Evolutionary conservation across 2,797 vertebrate genomes (phyloP), one percentile per base, ranked within the genome.

Genomic region (Lagodon rhomboides): DNA sequence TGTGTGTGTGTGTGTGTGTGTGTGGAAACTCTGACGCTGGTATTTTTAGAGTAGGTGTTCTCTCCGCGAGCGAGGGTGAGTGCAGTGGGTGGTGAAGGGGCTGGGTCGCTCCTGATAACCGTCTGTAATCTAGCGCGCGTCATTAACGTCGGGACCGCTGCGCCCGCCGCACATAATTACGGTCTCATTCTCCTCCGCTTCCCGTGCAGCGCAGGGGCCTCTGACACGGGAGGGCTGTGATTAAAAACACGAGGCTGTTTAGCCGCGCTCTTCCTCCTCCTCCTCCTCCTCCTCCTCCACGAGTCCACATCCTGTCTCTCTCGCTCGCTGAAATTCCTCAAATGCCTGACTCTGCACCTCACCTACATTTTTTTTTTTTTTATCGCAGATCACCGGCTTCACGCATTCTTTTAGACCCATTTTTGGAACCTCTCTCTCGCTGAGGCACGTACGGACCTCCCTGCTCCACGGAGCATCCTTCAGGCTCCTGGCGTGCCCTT

Each of bases 101-200:
- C 75, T 43, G 84, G 75, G 59, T 80, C n/a, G 75, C 85, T 83
- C 67, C 72, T 53, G 89, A 88, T 92, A 89, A 88, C 89, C 74
- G 83, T 85, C 90, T 87, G 88, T 92, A 92, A 93, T 91, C 90
- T 91, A 87, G 84, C 86, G 79, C 85, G 90, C 91, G 87, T 93
- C 92, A 93, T 93, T 93, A 93, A 93, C 80, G 69, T 81, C 61
- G 82, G 87, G 86, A 88, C 87, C 58, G 80, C 85, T 87, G 87
- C 68, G 84, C 86, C 87, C 72, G 84, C 87, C 79, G 85, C 89
- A 77, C 89, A 85, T 94, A 94, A 94, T 94, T 95, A 92, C 75
- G 82, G 89, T 93, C 91, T 94, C 89, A 93, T 92, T 92, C 92
- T 89, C 90, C 91, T 88, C 89, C 66, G 89, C 91, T 87, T 93